A percentile compares a stretch with the other conserved stretches of the same genome.
phyloP scores from a whole-genome alignment of 2,113 vertebrate species.

The Pandion haliaetus region DNA sequence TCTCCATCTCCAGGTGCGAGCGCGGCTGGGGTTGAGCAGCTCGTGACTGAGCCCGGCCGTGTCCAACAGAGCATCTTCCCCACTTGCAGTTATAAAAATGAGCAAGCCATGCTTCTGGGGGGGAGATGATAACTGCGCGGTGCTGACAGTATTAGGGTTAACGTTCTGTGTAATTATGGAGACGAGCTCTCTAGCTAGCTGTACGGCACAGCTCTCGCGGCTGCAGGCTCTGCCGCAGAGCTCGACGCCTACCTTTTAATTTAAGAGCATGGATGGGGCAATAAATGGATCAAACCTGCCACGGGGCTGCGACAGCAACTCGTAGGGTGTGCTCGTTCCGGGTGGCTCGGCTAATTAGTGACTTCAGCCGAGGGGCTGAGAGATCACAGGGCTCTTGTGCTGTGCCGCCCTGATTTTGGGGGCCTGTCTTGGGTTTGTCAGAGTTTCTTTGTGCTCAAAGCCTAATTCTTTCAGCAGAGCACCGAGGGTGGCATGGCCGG shows the following conservation, averaged over 20 bases:
- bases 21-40: background rate
- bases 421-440: background rate
- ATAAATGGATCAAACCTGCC: background rate
- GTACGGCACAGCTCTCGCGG: background rate
- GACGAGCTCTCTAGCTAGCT: background rate
- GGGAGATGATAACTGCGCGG: background rate
- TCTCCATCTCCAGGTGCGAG: accelerated
- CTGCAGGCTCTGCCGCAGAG: background rate
- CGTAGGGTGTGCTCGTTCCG: accelerated
- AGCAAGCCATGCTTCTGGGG: background rate
- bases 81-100: accelerated
- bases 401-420: background rate
- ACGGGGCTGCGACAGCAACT: accelerated
- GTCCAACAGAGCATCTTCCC: background rate
- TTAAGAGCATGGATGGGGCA: background rate
- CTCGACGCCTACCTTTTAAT: background rate
- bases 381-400: accelerated
- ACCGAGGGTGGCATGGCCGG: accelerated
- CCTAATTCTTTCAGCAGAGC: background rate
- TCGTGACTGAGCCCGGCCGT: accelerated
- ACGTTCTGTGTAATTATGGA: background rate
- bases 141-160: background rate
- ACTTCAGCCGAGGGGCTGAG: background rate
- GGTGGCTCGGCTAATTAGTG: accelerated
- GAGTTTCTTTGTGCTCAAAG: background rate